Percentiles rank a stretch among this genome's conserved stretches.
These are phyloP conservation scores for Atlantisia rogersi DNA, from an alignment of 2,113 vertebrate genomes.

Conservation along the genomic window DNA sequence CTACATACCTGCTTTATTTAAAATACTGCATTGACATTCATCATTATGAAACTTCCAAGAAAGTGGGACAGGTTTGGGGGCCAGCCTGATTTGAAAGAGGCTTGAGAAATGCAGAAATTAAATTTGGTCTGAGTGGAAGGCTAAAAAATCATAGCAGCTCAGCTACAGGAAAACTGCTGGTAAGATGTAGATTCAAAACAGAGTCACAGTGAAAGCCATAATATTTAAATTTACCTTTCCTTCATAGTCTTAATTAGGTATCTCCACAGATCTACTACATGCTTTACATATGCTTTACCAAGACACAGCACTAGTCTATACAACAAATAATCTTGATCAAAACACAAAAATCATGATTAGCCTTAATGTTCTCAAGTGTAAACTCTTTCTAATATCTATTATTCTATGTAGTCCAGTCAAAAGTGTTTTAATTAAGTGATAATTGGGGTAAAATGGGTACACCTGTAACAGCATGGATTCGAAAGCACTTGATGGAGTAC, in stretches of 20 bases:
- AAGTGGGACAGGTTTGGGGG: not conserved
- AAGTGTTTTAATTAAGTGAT: not conserved
- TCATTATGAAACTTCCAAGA: not conserved
- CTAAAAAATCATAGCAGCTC: not conserved
- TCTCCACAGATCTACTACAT: not conserved
- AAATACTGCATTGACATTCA: not conserved
- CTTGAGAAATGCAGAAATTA: not conserved
- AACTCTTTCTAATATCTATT: not conserved
- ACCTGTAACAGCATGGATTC: accelerated
- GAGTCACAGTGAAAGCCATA: not conserved
- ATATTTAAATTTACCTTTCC: not conserved
- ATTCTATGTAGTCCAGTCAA: not conserved
- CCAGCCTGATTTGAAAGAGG: not conserved
- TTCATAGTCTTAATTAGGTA: not conserved
- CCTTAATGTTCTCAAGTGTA: not conserved
- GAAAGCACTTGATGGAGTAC: not conserved
- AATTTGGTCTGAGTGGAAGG: not conserved
- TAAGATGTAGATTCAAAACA: not conserved
- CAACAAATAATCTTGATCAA: not conserved
- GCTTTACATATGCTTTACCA: not conserved
- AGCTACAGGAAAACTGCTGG: not conserved
- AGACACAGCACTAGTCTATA: not conserved
- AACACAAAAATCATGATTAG: not conserved
- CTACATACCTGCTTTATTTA: not conserved
- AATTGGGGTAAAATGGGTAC: not conserved